A percentile compares a stretch with the other conserved stretches of the same genome.
Evolutionary conservation across 2,888 invertebrate species (phyloP).

Genomic region (Chrysodeixis includens): DNA sequence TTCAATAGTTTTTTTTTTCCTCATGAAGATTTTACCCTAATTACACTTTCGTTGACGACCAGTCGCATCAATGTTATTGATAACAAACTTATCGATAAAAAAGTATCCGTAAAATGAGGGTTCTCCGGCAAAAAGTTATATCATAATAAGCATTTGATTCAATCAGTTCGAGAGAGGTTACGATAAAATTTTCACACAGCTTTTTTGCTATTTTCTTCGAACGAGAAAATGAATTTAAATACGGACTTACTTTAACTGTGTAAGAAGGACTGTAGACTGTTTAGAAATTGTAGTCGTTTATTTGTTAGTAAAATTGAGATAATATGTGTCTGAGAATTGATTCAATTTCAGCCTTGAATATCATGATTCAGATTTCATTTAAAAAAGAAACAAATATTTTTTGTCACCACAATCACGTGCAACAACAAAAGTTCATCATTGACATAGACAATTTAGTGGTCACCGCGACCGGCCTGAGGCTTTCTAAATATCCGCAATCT

Average conservation of each 20-base stretch:
- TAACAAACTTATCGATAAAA: slow-evolving; percentile 27
- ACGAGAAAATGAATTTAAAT: background rate
- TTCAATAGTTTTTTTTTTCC: too few species aligned
- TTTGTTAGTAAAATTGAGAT: too few species aligned
- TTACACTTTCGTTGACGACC: slow-evolving; percentile 1
- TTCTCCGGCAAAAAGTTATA: slow-evolving; percentile 28
- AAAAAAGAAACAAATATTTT: too few species aligned
- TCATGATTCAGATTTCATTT: too few species aligned
- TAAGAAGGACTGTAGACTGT: too few species aligned
- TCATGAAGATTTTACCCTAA: background rate
- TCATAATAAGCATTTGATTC: slow-evolving; percentile 20
- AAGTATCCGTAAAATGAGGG: slow-evolving; percentile 27
- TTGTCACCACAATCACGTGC: too few species aligned
- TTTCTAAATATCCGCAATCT: slow-evolving; percentile 70
- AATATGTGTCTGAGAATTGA: too few species aligned
- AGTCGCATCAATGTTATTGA: slow-evolving; percentile 17
- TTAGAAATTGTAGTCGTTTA: too few species aligned
- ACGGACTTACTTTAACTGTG: background rate
- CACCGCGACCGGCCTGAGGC: slow-evolving; percentile 29
- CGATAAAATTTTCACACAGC: background rate
- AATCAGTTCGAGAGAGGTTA: slow-evolving; percentile 3
- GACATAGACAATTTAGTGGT: slow-evolving; percentile 16
- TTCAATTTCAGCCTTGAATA: too few species aligned
- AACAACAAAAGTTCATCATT: slow-evolving; percentile 10
- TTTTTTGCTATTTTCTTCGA: background rate